These are phyloP conservation scores for Epinotia brunnichana DNA, from an alignment of 2,888 invertebrate genomes.

Conservation along the genomic window DNA sequence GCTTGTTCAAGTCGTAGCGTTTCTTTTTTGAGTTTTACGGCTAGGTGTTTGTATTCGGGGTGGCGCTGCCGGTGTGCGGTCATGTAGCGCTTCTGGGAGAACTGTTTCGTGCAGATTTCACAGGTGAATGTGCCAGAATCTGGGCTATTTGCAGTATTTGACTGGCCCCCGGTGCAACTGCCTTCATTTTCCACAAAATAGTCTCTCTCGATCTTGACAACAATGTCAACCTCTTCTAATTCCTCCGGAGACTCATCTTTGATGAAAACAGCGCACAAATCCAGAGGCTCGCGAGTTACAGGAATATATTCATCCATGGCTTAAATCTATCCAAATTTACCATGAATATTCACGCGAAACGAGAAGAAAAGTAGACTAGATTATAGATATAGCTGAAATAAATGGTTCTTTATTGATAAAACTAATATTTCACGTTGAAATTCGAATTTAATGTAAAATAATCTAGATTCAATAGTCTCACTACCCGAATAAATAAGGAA, in stretches of 20 bases:
- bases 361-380: background rate
- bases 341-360: background rate
- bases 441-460: no score
- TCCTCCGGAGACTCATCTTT: conserved; percentile 1
- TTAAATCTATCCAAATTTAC: background rate
- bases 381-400: background rate
- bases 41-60: conserved; percentile 9
- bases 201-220: background rate
- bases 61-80: conserved; percentile 5
- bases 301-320: conserved; percentile 5
- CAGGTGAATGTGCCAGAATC: background rate
- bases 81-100: conserved; percentile 14
- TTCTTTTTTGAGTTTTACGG: background rate
- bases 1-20: background rate
- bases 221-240: background rate
- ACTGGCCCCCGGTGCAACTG: background rate
- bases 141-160: background rate
- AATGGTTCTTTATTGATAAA: background rate
- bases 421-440: background rate
- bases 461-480: background rate
- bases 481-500: no score
- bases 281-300: background rate
- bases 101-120: conserved; percentile 17
- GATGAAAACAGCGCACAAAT: conserved; percentile 9
- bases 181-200: background rate